Evolutionary conservation across 2,888 invertebrate genomes (phyloP), one percentile per base, ranked within the genome.

Genomic region (Coelinius sp.): DNA sequence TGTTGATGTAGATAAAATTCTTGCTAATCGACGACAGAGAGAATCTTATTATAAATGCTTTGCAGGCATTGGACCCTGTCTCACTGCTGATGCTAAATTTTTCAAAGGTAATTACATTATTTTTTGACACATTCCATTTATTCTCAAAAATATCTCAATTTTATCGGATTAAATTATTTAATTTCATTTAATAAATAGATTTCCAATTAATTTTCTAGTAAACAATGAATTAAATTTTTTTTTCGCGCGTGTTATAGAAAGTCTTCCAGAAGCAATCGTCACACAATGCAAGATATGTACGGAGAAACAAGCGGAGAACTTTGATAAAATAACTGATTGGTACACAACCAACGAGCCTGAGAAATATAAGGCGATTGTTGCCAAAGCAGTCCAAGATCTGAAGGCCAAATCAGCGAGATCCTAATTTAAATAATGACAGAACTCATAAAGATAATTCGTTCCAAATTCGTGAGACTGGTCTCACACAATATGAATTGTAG

Each of bases 11-110:
- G 83, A 83, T 22, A 73, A 67, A 0, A 82, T 83, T 73, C 71
- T 84, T 22, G 53, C 70, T 4, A 79, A 80, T 70, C 71, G 76
- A 8, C 75, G 76, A 22, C 72, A 81, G 38, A 79, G 84, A 0
- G 71, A 78, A 31, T 74, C 76, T 14, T 83, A 84, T 65, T 81
- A 82, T 66, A 74, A 75, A 17, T 84, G 84, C 65, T 77, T 84
- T 49, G 59, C 77, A 14, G 82, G 78, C 12, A 75, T 75, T n/a
- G 76, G 68, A 59, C 77, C 77, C 0, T 81, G 81, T 64, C 2
- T 76, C 0, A 78, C 80, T 1, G 70, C 77, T 5, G 81, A 79
- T 44, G 74, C 79, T 0, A 79, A 78, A 73, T 78, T 80, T 25
- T 79, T 79, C 70, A 71, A 49, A 75, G 78, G 79, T 75, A n/a